A percentile compares a stretch with the other conserved stretches of the same genome.
Evolutionary conservation across 1,140 invertebrate species (phyloP).

Genomic region (Radopholus similis): DNA sequence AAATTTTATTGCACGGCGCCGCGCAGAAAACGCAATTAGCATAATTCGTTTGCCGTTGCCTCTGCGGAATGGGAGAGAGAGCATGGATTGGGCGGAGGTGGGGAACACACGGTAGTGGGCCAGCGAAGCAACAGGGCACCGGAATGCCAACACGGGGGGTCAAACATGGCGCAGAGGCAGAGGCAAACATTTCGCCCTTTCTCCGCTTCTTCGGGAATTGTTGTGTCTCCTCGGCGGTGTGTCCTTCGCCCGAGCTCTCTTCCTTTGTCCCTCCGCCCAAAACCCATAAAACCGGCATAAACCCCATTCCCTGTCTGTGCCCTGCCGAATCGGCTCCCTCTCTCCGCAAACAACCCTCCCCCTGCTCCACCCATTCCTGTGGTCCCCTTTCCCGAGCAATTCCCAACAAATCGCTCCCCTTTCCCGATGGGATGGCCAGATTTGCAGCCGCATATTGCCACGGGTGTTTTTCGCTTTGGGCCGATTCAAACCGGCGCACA

Average conservation of each 20-base stretch:
- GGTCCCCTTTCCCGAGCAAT: neutral
- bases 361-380: neutral
- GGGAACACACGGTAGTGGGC: neutral
- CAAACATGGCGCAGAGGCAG: neutral
- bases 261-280: neutral
- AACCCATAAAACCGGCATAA: conserved; percentile 6
- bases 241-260: neutral
- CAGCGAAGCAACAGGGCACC: neutral
- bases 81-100: neutral
- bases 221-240: neutral
- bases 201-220: neutral
- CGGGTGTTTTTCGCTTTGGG: too few relatives aligned
- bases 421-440: neutral
- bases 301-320: neutral
- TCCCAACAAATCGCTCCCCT: neutral
- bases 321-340: neutral
- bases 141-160: neutral
- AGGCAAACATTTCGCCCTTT: neutral
- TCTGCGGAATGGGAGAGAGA: neutral
- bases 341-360: conserved; percentile 1
- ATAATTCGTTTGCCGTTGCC: too few relatives aligned
- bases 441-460: neutral
- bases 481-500: neutral
- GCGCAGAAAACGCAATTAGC: conserved; percentile 6
- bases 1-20: conserved; percentile 19